Evolutionary conservation across 2,113 vertebrate species (phyloP), one percentile per base, ranked within the genome.

Genomic region (Nematolebias whitei): DNA sequence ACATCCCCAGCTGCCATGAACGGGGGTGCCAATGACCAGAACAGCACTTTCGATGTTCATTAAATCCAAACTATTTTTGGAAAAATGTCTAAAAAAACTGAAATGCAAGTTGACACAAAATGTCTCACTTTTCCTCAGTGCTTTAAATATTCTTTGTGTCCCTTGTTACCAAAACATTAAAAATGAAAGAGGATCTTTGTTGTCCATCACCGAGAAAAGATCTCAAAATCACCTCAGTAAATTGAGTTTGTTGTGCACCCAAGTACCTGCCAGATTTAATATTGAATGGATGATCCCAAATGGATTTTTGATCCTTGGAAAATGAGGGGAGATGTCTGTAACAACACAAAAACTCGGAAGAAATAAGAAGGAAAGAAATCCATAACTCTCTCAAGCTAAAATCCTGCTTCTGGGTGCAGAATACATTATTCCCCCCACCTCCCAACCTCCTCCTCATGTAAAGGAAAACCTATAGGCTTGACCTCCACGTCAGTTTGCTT

Each of bases 191-290:
- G 61, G 52, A 63, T 88, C 91, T 89, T 87, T 84, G 81, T 91
- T 93, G 85, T 86, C 80, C 84, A 81, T 90, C 63, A 77, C 70
- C 68, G 89, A 90, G 90, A 83, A 78, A 91, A 91, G 83, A 91
- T 92, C 87, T 94, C 93, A 94, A 89, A 93, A 86, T 88, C 66
- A 83, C 77, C 59, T 66, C 59, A 16, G 86, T 91, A 94, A 94
- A 95, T 95, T 93, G 93, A 92, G 89, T 90, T 87, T 90, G 90
- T 87, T 92, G 91, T 92, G 92, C 90, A 91, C 93, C 91, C 92
- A 91, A 94, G 91, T 85, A 90, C 91, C 93, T 93, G 91, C 93
- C 90, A 82, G 89, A 91, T 95, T 93, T 93, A 94, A 94, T 95
- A 93, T 88, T 83, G 91, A 91, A 94, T 84, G 90, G 83, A 84